A percentile compares a stretch with the other conserved stretches of the same genome.
Conservation (phyloP, 2,113 vertebrate species). For the Smithornis capensis region DNA sequence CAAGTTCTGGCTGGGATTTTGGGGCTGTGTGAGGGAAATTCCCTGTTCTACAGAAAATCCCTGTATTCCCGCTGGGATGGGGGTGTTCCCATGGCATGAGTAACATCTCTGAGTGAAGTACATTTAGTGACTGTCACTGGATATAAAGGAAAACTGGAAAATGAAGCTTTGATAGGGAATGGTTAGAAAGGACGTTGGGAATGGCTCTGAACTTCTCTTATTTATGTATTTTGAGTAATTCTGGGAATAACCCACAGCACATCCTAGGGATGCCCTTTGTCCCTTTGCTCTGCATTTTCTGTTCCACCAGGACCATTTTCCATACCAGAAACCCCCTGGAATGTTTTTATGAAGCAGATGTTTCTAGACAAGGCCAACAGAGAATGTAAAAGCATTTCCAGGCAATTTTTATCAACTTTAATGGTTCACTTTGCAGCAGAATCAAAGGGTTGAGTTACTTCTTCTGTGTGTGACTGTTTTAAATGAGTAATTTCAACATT, state of each 20-base stretch:
- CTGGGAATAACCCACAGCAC: background rate
- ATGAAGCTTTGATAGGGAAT: background rate
- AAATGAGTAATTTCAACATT: background rate
- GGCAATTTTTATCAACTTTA: background rate
- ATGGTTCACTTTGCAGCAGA: background rate
- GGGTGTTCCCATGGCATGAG: background rate
- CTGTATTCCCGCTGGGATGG: background rate
- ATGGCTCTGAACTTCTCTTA: background rate
- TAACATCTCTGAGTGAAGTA: background rate
- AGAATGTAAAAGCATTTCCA: background rate
- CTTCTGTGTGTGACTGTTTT: background rate
- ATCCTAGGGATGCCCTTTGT: background rate
- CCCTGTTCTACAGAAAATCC: background rate
- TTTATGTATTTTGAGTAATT: too few relatives aligned
- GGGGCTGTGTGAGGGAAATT: background rate
- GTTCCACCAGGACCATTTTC: fast-evolving
- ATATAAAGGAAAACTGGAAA: background rate
- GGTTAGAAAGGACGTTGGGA: background rate
- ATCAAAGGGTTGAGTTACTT: background rate
- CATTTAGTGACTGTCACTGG: background rate
- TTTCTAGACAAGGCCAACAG: background rate
- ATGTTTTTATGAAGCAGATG: background rate
- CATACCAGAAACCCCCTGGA: background rate
- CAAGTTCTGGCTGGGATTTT: background rate
- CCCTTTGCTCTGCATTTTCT: background rate